These are phyloP conservation scores for Proteles cristata DNA, from an alignment of 2,113 vertebrate genomes.

Conservation along the genomic window DNA sequence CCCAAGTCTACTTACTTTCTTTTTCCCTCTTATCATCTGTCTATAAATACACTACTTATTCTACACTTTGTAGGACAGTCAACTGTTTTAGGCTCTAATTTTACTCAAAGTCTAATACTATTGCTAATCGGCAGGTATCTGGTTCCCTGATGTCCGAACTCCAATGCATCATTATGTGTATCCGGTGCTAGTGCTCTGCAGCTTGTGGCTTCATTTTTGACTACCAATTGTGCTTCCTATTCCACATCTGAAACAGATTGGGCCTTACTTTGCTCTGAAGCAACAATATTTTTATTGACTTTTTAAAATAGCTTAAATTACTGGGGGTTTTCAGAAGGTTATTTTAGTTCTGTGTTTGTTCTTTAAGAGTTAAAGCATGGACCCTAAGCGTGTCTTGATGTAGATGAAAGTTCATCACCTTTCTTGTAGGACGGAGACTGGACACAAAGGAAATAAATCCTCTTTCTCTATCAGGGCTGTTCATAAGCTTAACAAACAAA, in stretches of 20 bases:
- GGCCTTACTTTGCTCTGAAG: neutral
- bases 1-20: neutral
- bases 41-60: neutral
- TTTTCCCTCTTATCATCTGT: neutral
- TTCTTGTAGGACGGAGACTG: neutral
- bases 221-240: neutral
- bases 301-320: neutral
- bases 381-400: neutral
- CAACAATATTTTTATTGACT: neutral
- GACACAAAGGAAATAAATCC: neutral
- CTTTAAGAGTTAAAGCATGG: neutral
- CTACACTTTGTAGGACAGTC: neutral
- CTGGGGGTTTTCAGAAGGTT: neutral
- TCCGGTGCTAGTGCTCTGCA: neutral
- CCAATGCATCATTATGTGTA: rapidly evolving
- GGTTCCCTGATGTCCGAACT: neutral
- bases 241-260: neutral
- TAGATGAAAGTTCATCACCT: neutral
- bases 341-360: neutral
- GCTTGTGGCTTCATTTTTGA: neutral
- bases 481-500: neutral
- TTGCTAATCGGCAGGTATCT: neutral
- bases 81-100: neutral
- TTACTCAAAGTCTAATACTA: neutral
- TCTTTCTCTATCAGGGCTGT: neutral